phyloP scores from a whole-genome alignment of 2,888 invertebrate species.

The Subacronicta megacephala region DNA sequence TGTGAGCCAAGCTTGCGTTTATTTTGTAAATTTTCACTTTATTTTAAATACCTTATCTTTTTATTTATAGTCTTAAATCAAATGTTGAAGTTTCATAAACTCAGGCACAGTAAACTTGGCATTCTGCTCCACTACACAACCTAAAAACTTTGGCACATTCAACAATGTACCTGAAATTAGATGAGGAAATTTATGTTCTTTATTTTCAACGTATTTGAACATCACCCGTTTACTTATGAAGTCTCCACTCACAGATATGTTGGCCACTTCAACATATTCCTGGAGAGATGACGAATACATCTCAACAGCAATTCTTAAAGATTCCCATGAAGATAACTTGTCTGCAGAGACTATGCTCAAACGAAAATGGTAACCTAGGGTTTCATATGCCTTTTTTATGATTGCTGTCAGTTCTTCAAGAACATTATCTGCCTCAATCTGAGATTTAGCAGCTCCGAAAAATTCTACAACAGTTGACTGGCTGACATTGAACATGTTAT shows the following conservation, averaged over 20 bases:
- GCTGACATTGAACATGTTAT: slow-evolving; percentile 91
- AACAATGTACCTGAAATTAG: slow-evolving; percentile 93
- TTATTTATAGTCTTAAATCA: slow-evolving; percentile 49
- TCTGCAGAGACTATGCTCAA: slow-evolving; percentile 90
- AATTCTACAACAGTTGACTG: slow-evolving; percentile 92
- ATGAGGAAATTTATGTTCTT: slow-evolving; percentile 90
- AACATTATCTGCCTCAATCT: slow-evolving; percentile 83
- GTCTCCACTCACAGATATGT: slow-evolving; percentile 92
- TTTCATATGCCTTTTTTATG: slow-evolving; percentile 90
- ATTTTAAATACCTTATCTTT: background rate
- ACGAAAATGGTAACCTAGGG: slow-evolving; percentile 92
- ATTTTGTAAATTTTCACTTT: background rate
- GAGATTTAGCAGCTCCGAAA: slow-evolving; percentile 90
- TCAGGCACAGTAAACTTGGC: slow-evolving; percentile 74
- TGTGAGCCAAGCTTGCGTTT: too few relatives aligned
- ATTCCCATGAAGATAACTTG: slow-evolving; percentile 91
- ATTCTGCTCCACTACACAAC: slow-evolving; percentile 92
- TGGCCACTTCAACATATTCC: slow-evolving; percentile 92
- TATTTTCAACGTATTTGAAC: slow-evolving; percentile 91
- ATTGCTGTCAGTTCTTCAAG: slow-evolving; percentile 89
- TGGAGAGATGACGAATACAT: slow-evolving; percentile 92
- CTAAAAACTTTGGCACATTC: slow-evolving; percentile 93
- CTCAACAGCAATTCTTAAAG: slow-evolving; percentile 92
- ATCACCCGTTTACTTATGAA: slow-evolving; percentile 94
- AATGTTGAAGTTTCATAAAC: slow-evolving; percentile 71